These are phyloP conservation scores for Gambusia yucatana DNA, from an alignment of 2,797 vertebrate genomes.

Conservation along the genomic window DNA sequence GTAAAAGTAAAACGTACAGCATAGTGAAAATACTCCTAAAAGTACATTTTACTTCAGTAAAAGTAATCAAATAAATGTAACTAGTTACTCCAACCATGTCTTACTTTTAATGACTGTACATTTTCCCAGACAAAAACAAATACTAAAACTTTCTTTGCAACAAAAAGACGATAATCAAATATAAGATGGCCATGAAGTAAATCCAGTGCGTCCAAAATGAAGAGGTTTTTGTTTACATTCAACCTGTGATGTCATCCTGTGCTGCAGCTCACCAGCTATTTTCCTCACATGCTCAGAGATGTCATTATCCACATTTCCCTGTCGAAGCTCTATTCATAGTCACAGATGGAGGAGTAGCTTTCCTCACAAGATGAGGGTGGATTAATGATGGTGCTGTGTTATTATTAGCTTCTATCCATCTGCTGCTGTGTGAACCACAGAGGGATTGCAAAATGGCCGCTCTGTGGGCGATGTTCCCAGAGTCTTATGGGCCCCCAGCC, in stretches of 20 bases:
- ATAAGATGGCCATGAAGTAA: background rate
- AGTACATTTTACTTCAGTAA: no score
- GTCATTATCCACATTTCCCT: slow-evolving; percentile 28
- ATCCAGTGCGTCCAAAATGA: background rate
- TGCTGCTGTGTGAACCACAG: slow-evolving; percentile 18
- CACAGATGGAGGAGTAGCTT: slow-evolving; percentile 54
- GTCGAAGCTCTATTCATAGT: slow-evolving; percentile 12
- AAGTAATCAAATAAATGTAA: no score
- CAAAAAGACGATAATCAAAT: background rate
- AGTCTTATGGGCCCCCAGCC: background rate
- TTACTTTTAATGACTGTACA: background rate
- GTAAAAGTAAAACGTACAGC: no score
- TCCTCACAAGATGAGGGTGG: slow-evolving; percentile 40
- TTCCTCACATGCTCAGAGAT: slow-evolving; percentile 2
- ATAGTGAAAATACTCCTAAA: no score
- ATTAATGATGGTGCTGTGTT: slow-evolving; percentile 60
- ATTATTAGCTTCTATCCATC: slow-evolving; percentile 63
- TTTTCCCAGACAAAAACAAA: background rate
- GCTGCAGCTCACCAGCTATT: slow-evolving; percentile 9
- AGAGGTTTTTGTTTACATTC: background rate
- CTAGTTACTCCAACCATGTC: background rate
- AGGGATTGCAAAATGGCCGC: slow-evolving; percentile 6
- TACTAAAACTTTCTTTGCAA: background rate
- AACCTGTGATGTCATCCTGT: background rate
- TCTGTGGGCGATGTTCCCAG: background rate